These are phyloP conservation scores for Selene dorsalis DNA, from an alignment of 2,797 vertebrate species.

Conservation along the genomic window DNA sequence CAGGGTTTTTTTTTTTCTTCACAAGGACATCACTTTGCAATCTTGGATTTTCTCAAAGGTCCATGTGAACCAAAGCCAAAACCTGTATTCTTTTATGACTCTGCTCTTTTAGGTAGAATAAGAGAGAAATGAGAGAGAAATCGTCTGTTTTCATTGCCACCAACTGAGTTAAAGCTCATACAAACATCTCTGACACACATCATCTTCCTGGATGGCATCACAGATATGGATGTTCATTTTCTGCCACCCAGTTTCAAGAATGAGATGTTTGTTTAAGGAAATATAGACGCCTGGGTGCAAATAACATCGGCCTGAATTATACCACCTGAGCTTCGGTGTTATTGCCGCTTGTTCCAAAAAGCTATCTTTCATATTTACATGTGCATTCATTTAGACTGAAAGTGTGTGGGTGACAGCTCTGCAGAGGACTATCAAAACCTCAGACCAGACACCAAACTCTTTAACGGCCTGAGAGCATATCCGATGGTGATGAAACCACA, in stretches of 20 bases:
- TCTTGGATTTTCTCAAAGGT: constrained; percentile 2
- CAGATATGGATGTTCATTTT: constrained; percentile 26
- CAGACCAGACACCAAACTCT: constrained; percentile 50
- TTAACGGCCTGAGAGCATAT: constrained; percentile 35
- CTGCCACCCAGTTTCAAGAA: constrained; percentile 9
- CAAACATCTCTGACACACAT: constrained; percentile 10
- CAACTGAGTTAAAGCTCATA: constrained; percentile 15
- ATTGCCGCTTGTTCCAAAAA: constrained; percentile 13
- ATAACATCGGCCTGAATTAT: neutral
- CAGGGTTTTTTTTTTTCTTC: neutral
- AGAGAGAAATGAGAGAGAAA: constrained; percentile 7
- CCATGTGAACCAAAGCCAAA: constrained; percentile 5
- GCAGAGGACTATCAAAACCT: constrained; percentile 58
- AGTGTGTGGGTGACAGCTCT: constrained; percentile 68
- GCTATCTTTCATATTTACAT: constrained; percentile 23
- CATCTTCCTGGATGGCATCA: constrained; percentile 2
- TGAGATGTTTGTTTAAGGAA: constrained; percentile 14
- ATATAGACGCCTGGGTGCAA: neutral
- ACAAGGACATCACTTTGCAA: neutral
- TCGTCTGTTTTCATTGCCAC: neutral
- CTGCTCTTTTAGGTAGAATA: neutral
- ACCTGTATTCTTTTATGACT: neutral
- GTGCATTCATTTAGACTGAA: constrained; percentile 50
- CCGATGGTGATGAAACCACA: constrained; percentile 57
- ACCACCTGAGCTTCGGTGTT: constrained; percentile 17